Percentiles rank a stretch among this genome's conserved stretches.
Conservation (phyloP, 1,140 invertebrate genomes). For the Harpegnathos saltator region DNA sequence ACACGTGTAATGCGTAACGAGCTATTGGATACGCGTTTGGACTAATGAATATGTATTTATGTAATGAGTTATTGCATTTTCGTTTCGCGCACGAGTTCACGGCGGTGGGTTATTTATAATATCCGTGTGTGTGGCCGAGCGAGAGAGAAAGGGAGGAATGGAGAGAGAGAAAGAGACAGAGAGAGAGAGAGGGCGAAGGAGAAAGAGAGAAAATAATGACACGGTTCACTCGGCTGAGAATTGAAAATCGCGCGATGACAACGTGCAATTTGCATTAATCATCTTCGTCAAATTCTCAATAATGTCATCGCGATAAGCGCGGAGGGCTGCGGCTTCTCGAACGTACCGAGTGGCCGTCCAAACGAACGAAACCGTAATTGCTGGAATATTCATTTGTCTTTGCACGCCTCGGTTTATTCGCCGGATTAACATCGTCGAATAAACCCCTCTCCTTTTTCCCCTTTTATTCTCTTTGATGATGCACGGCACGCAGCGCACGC, state of each 20-base stretch:
- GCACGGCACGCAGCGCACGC: no score
- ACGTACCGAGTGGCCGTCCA: no score
- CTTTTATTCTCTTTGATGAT: no score
- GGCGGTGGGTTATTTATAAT: conserved; percentile 20
- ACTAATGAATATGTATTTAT: conserved; percentile 53
- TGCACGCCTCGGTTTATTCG: no score
- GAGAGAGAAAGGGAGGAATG: no score
- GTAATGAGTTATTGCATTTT: conserved; percentile 47
- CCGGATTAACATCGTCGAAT: no score
- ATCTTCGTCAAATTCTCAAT: conserved; percentile 21
- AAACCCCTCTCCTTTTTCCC: no score
- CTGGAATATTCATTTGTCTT: no score
- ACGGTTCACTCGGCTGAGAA: not conserved
- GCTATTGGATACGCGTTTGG: conserved; percentile 23
- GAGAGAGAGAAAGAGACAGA: no score
- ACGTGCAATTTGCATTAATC: conserved; percentile 20
- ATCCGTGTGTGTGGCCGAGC: not conserved
- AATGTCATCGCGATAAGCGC: not conserved
- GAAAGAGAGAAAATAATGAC: not conserved
- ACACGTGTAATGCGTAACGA: conserved; percentile 26
- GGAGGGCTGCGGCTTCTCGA: no score
- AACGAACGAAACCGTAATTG: no score
- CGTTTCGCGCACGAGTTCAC: conserved; percentile 22
- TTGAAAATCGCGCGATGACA: conserved; percentile 13
- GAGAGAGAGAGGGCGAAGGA: no score